A percentile compares a stretch with the other conserved stretches of the same genome.
phyloP scores from a whole-genome alignment of 2,113 vertebrate species.

The Tinamus guttatus region DNA sequence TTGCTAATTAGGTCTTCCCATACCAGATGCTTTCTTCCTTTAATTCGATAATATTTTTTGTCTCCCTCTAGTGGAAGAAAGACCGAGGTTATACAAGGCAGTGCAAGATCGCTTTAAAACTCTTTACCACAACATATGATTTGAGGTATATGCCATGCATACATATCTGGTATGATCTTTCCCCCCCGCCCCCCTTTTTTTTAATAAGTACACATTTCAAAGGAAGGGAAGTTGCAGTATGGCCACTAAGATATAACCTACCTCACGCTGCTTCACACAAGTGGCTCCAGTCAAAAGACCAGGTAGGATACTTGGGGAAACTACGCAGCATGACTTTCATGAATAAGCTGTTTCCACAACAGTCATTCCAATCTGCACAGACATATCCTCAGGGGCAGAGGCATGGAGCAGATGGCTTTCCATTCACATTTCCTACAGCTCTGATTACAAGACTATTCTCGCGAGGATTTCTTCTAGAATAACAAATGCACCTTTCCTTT shows the following conservation, averaged over 20 bases:
- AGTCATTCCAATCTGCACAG: not conserved
- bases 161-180: not conserved
- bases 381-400: not conserved
- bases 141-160: rapidly evolving
- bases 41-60: not conserved
- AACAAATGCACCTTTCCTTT: not conserved
- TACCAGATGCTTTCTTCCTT: not conserved
- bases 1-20: constrained; percentile 9
- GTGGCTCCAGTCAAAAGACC: not conserved
- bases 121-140: not conserved
- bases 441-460: not conserved
- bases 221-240: rapidly evolving
- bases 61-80: constrained; percentile 1
- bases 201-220: not conserved
- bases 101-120: not conserved
- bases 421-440: not conserved
- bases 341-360: not conserved
- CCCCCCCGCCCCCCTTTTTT: not conserved
- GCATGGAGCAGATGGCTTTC: not conserved
- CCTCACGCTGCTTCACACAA: not conserved
- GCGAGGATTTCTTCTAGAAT: not conserved
- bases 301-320: not conserved
- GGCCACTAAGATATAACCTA: not conserved
- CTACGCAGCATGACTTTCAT: not conserved
- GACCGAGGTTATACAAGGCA: not conserved